These are phyloP conservation scores for Phragmatobia fuliginosa DNA, from an alignment of 2,888 invertebrate species.

Conservation along the genomic window DNA sequence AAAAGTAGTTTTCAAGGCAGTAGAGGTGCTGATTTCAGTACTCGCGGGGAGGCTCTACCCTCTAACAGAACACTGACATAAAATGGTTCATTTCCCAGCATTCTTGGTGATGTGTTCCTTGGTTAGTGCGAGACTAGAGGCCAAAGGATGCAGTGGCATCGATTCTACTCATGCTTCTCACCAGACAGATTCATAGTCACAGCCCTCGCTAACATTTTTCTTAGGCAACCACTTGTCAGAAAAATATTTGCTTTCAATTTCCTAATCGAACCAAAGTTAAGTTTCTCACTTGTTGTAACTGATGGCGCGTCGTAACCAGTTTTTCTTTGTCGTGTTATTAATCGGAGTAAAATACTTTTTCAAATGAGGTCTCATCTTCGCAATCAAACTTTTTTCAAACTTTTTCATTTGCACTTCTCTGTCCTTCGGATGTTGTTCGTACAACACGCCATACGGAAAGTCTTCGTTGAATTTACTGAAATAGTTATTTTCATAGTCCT, in stretches of 20 bases:
- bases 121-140: too few relatives aligned
- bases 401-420: neutral
- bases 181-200: too few relatives aligned
- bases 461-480: slow-evolving; percentile 1
- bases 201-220: neutral
- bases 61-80: too few relatives aligned
- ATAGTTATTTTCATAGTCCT: slow-evolving; percentile 9
- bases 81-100: too few relatives aligned
- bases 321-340: neutral
- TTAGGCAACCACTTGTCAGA: neutral
- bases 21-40: too few relatives aligned
- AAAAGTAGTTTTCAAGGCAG: too few relatives aligned
- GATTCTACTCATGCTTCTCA: too few relatives aligned
- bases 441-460: neutral
- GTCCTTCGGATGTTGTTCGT: neutral
- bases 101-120: too few relatives aligned
- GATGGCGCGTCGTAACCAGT: slow-evolving; percentile 5
- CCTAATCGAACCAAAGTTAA: neutral
- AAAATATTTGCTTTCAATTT: neutral
- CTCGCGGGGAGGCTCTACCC: too few relatives aligned
- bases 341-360: slow-evolving; percentile 2
- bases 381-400: slow-evolving; percentile 3
- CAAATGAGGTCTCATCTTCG: slow-evolving; percentile 15
- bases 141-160: too few relatives aligned
- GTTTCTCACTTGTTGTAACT: neutral